These are phyloP conservation scores for Phasianus colchicus DNA, from an alignment of 2,113 vertebrate species.

Conservation along the genomic window DNA sequence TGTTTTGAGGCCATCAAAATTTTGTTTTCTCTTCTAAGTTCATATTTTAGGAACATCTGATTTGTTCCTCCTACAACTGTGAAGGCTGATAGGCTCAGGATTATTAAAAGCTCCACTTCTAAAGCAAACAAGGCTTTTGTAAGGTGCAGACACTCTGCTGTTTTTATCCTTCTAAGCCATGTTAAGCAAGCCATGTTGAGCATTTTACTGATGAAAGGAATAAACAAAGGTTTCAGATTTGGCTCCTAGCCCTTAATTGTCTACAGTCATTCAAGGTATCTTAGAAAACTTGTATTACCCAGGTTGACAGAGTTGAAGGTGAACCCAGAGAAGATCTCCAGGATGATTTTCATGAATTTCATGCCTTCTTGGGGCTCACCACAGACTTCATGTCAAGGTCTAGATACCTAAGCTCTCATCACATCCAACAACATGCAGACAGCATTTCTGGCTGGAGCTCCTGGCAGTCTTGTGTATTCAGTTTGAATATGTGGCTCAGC, in stretches of 20 bases:
- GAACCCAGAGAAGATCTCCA: background rate
- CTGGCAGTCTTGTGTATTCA: background rate
- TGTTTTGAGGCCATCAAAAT: background rate
- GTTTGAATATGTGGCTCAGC: background rate
- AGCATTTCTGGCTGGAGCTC: background rate
- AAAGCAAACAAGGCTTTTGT: background rate
- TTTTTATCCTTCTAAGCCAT: background rate
- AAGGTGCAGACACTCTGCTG: background rate
- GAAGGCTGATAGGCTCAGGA: background rate
- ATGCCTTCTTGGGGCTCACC: background rate
- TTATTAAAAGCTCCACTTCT: background rate
- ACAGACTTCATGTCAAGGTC: background rate
- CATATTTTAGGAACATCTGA: background rate
- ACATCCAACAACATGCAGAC: background rate
- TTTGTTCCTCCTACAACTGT: background rate
- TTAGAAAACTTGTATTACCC: background rate
- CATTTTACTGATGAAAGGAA: background rate
- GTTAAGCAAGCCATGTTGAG: background rate
- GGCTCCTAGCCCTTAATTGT: background rate
- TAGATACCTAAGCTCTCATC: background rate
- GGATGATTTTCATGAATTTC: background rate
- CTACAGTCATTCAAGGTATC: background rate
- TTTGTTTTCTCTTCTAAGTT: background rate
- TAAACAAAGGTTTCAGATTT: conserved; percentile 10
- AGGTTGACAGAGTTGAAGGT: background rate